Evolutionary conservation across 2,888 invertebrate genomes (phyloP).

Genomic region (Sarcophaga subvicina): DNA sequence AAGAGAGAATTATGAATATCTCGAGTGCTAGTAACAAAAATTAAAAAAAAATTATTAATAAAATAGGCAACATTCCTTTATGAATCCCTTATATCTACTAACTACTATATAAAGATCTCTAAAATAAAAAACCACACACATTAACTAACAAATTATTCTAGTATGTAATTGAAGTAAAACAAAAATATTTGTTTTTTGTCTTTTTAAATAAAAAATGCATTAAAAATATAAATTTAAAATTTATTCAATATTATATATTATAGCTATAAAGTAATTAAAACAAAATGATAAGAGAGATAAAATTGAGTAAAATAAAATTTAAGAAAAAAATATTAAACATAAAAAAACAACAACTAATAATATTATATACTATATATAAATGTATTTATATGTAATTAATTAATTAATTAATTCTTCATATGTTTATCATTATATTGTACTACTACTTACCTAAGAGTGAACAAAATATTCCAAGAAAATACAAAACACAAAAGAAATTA

Average conservation of each 20-base stretch:
- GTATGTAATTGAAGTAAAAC: constrained; percentile 41
- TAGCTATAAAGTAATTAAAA: constrained; percentile 38
- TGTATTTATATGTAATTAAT: constrained; percentile 61
- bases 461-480: constrained; percentile 48
- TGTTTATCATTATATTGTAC: constrained; percentile 49
- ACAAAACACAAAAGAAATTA: constrained; percentile 44
- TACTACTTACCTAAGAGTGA: constrained; percentile 66
- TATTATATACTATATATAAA: constrained; percentile 59
- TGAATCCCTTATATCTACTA: constrained; percentile 48
- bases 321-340: not conserved
- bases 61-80: constrained; percentile 24
- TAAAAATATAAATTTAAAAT: constrained; percentile 47
- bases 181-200: constrained; percentile 62
- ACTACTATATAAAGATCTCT: constrained; percentile 12
- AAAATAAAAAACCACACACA: constrained; percentile 46
- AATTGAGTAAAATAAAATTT: constrained; percentile 42
- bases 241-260: constrained; percentile 63
- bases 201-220: constrained; percentile 49
- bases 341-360: constrained; percentile 44
- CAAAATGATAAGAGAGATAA: constrained; percentile 40
- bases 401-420: constrained; percentile 51
- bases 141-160: constrained; percentile 58
- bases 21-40: constrained; percentile 35
- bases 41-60: not conserved
- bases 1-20: constrained; percentile 19